Evolutionary conservation across 2,113 vertebrate species (phyloP).

Genomic region (chimpanzee (Pan troglodytes)): NHGRI_mPanTro3-v2.1_pri NC_072403.2:122082001-122082500

Average conservation of each 20-base stretch:
- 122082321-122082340: not conserved
- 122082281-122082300: not conserved
- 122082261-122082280: not conserved
- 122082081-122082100: not conserved
- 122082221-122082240: not conserved
- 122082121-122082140: not conserved
- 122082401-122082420: not conserved
- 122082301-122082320: not conserved
- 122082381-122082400: not conserved
- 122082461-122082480: not conserved
- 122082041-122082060: not conserved
- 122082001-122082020: not conserved
- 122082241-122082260: not conserved
- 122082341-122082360: not conserved
- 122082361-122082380: not conserved
- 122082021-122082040: not conserved
- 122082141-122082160: not conserved
- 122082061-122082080: not conserved
- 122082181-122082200: slow-evolving; percentile 3
- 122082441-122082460: not conserved
- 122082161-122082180: not conserved
- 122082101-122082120: not conserved
- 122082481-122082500: not conserved
- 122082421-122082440: not conserved
- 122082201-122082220: not conserved